phyloP scores from a whole-genome alignment of 2,888 invertebrate species.

The Amphiduros pacificus region DNA sequence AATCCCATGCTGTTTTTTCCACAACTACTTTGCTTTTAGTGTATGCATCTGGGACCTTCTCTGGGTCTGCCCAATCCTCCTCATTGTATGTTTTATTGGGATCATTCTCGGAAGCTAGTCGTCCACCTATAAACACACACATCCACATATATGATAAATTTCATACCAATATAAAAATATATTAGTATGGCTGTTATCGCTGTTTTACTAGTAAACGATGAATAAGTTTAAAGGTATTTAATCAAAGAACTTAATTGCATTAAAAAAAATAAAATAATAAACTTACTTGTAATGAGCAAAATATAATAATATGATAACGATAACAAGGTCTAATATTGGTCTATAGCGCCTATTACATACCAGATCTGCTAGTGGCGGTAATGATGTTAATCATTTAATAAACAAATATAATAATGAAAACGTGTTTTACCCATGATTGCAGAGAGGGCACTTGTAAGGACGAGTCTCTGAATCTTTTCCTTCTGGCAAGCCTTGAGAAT shows the following conservation, averaged over 20 bases:
- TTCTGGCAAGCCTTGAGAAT: conserved; percentile 61
- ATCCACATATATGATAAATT: too few species aligned
- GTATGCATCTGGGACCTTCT: conserved; percentile 40
- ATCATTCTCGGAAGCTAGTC: conserved; percentile 5
- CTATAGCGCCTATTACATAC: neutral
- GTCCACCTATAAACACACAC: neutral
- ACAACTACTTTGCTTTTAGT: conserved; percentile 62
- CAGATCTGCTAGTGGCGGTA: too few species aligned
- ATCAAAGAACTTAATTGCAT: too few species aligned
- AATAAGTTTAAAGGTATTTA: too few species aligned
- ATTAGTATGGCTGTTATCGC: too few species aligned
- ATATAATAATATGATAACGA: neutral
- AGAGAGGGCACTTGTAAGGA: conserved; percentile 64
- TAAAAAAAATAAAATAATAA: too few species aligned
- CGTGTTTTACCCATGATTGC: conserved; percentile 52
- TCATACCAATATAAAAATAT: too few species aligned
- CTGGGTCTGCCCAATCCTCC: conserved; percentile 23
- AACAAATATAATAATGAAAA: too few species aligned
- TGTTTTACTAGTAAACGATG: too few species aligned
- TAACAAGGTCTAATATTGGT: neutral
- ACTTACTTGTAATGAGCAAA: too few species aligned
- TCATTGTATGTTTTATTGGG: conserved; percentile 18
- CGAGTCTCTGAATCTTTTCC: conserved; percentile 61
- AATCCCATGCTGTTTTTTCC: conserved; percentile 65
- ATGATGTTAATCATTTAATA: too few species aligned